Conservation (phyloP, 1,140 invertebrate species). For the Condylostylus longicornis region DNA sequence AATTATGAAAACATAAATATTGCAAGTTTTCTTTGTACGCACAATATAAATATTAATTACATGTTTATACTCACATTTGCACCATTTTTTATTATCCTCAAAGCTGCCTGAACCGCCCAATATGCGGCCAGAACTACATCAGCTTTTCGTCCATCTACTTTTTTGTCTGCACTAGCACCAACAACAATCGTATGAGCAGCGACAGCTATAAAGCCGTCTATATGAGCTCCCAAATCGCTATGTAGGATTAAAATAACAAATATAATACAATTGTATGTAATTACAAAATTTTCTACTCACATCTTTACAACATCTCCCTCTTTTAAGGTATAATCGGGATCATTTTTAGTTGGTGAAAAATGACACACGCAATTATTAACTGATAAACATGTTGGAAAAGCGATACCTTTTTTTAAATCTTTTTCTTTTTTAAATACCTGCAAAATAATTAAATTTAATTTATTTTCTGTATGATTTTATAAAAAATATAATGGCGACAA, state of each 20-base stretch:
- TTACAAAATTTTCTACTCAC: conserved; percentile 42
- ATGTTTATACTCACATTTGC: conserved; percentile 71
- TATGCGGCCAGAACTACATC: conserved; percentile 93
- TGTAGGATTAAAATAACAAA: background rate
- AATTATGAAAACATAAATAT: too few species aligned
- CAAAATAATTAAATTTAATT: background rate
- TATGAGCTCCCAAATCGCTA: conserved; percentile 92
- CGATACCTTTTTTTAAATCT: conserved; percentile 94
- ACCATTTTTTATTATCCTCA: conserved; percentile 81
- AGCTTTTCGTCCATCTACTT: conserved; percentile 73
- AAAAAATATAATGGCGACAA: background rate
- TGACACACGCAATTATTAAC: conserved; percentile 99
- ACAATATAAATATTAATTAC: too few species aligned
- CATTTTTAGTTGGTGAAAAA: conserved; percentile 88
- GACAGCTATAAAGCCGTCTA: conserved; percentile 98
- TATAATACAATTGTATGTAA: background rate
- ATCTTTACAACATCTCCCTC: conserved; percentile 96
- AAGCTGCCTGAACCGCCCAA: conserved; percentile 83
- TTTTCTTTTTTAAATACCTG: conserved; percentile 90
- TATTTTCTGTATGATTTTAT: background rate
- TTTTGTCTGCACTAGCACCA: conserved; percentile 54
- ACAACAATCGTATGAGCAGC: conserved; percentile 92
- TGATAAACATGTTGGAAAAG: conserved; percentile 96
- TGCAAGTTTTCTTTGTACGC: too few species aligned
- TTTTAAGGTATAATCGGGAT: conserved; percentile 75